A percentile compares a stretch with the other conserved stretches of the same genome.
Evolutionary conservation across 1,140 invertebrate genomes (phyloP).

Genomic region (Megathymus violae): DNA sequence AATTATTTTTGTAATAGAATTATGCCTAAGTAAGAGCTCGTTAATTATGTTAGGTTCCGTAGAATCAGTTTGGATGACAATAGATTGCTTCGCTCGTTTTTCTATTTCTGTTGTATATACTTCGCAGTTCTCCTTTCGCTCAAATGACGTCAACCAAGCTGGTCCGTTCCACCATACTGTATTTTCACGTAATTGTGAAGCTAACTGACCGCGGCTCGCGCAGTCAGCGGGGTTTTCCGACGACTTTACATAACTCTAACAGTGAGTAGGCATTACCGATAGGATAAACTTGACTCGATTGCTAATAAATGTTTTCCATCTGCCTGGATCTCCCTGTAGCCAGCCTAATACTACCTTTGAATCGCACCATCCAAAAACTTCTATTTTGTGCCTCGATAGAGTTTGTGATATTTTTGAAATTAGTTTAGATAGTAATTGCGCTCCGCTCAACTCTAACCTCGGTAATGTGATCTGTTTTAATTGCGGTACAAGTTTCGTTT

Average conservation of each 20-base stretch:
- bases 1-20: constrained; percentile 27
- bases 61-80: constrained; percentile 3
- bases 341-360: constrained; percentile 66
- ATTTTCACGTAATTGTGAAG: constrained; percentile 36
- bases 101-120: constrained; percentile 27
- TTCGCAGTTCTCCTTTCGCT: constrained; percentile 4
- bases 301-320: constrained; percentile 37
- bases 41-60: constrained; percentile 24
- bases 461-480: constrained; percentile 33
- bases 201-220: constrained; percentile 50
- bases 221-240: constrained; percentile 76
- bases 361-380: constrained; percentile 43
- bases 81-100: constrained; percentile 25
- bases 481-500: constrained; percentile 38
- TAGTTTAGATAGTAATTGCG: constrained; percentile 49
- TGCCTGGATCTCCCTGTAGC: constrained; percentile 47
- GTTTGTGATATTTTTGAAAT: constrained; percentile 31
- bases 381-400: constrained; percentile 6
- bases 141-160: constrained; percentile 29
- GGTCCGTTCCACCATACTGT: constrained; percentile 59
- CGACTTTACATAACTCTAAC: constrained; percentile 72
- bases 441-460: constrained; percentile 58
- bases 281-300: constrained; percentile 69
- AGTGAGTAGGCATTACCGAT: constrained; percentile 31
- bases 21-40: constrained; percentile 23